These are phyloP conservation scores for Darevskia nairensis DNA, from an alignment of 2,797 vertebrate species.

Conservation along the genomic window DNA sequence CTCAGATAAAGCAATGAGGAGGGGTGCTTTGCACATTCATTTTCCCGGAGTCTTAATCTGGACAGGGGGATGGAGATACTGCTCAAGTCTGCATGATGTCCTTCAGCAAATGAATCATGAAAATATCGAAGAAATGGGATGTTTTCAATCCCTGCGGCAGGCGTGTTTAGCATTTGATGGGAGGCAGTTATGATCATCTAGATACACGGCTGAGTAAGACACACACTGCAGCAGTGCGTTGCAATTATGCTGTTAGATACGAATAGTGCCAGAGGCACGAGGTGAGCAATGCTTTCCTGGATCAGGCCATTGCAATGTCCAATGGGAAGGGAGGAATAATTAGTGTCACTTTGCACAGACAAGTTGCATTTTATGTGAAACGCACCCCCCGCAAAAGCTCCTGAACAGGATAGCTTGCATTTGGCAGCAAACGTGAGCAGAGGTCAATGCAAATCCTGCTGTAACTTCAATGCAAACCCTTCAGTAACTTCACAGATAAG, in stretches of 20 bases:
- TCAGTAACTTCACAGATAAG: no score
- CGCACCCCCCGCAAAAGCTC: no score
- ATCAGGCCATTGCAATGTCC: background rate
- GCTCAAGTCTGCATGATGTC: background rate
- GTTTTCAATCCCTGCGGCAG: background rate
- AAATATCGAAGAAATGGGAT: no score
- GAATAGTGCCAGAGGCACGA: background rate
- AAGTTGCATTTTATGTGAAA: background rate
- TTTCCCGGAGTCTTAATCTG: background rate
- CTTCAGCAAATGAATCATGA: background rate
- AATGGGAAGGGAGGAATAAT: background rate
- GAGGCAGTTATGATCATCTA: background rate
- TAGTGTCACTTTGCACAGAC: background rate
- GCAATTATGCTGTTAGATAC: background rate
- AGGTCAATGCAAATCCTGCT: no score
- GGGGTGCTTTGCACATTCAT: fast-evolving
- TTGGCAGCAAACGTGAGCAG: no score
- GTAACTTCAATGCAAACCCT: no score
- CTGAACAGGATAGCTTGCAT: no score
- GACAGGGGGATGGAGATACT: no score
- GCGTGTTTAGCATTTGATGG: background rate
- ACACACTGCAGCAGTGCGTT: background rate
- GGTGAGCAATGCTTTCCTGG: background rate
- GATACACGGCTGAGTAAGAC: background rate
- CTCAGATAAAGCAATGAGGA: constrained; percentile 22